phyloP scores from a whole-genome alignment of 2,888 invertebrate genomes.

The Ferdinandea cuprea region DNA sequence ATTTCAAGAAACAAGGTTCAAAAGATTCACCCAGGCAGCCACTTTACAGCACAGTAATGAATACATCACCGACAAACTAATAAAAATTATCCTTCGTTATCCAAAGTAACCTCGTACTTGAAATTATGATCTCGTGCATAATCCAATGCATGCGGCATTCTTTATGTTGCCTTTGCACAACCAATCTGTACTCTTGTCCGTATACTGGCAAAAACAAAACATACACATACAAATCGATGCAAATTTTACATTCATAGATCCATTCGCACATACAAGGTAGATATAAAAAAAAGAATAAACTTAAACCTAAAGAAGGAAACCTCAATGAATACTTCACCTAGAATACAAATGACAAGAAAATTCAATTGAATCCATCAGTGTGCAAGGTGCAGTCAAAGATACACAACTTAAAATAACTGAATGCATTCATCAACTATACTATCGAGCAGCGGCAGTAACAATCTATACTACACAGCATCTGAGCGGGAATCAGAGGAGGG shows the following conservation, averaged over 20 bases:
- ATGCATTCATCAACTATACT: slow-evolving; percentile 63
- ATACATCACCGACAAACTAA: slow-evolving; percentile 19
- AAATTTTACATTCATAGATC: slow-evolving; percentile 14
- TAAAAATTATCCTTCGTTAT: slow-evolving; percentile 47
- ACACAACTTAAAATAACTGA: slow-evolving; percentile 61
- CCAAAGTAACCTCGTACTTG: slow-evolving; percentile 64
- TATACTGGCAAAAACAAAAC: no score
- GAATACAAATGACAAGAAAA: slow-evolving; percentile 71
- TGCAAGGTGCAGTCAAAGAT: slow-evolving; percentile 63
- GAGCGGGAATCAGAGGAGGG: slow-evolving; percentile 5
- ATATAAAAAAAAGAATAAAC: neutral
- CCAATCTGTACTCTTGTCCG: slow-evolving; percentile 3
- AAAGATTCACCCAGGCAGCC: neutral
- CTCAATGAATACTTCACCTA: slow-evolving; percentile 62
- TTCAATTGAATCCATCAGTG: slow-evolving; percentile 55
- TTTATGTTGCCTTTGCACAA: slow-evolving; percentile 33
- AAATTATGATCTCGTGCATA: slow-evolving; percentile 60
- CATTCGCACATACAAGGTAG: no score
- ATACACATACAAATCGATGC: no score
- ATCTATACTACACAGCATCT: neutral
- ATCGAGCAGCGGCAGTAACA: slow-evolving; percentile 21
- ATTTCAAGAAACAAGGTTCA: slow-evolving; percentile 1
- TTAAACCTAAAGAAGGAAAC: slow-evolving; percentile 7
- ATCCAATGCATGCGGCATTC: slow-evolving; percentile 28
- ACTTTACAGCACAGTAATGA: neutral